Evolutionary conservation across 2,888 invertebrate species (phyloP).

Genomic region (Hoplodrina ambigua): DNA sequence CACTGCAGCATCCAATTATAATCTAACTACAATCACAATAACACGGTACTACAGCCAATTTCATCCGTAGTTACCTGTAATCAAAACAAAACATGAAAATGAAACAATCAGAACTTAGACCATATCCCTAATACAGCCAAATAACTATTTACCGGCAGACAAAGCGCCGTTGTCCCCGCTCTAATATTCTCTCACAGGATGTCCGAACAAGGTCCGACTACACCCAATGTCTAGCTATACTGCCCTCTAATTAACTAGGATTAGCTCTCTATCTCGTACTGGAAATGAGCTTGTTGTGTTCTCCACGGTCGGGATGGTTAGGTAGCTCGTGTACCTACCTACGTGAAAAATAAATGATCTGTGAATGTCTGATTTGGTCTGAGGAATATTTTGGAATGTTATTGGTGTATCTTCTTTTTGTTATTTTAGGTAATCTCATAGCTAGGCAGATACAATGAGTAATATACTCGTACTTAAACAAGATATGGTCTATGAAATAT

Average conservation of each 20-base stretch:
- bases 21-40: not conserved
- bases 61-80: not conserved
- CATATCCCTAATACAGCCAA: slow-evolving; percentile 42
- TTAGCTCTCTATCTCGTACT: slow-evolving; percentile 75
- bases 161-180: slow-evolving; percentile 59
- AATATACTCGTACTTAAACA: too few relatives aligned
- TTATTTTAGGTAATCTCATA: too few relatives aligned
- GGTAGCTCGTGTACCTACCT: slow-evolving; percentile 13
- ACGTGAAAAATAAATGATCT: slow-evolving; percentile 37
- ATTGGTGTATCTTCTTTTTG: not conserved
- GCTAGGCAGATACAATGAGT: too few relatives aligned
- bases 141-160: slow-evolving; percentile 51
- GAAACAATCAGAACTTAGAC: slow-evolving; percentile 53
- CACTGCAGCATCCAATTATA: not conserved
- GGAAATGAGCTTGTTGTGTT: slow-evolving; percentile 71
- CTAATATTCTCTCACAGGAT: slow-evolving; percentile 67
- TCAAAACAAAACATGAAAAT: slow-evolving; percentile 35
- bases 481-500: too few relatives aligned
- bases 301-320: slow-evolving; percentile 16
- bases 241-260: slow-evolving; percentile 78
- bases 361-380: slow-evolving; percentile 1
- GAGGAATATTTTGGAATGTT: not conserved
- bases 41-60: slow-evolving; percentile 5
- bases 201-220: slow-evolving; percentile 56
- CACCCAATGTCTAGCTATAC: slow-evolving; percentile 64